Percentiles rank a stretch among this genome's conserved stretches.
Evolutionary conservation across 2,113 vertebrate species (phyloP).

Genomic region (Pygathrix nemaeus): DNA sequence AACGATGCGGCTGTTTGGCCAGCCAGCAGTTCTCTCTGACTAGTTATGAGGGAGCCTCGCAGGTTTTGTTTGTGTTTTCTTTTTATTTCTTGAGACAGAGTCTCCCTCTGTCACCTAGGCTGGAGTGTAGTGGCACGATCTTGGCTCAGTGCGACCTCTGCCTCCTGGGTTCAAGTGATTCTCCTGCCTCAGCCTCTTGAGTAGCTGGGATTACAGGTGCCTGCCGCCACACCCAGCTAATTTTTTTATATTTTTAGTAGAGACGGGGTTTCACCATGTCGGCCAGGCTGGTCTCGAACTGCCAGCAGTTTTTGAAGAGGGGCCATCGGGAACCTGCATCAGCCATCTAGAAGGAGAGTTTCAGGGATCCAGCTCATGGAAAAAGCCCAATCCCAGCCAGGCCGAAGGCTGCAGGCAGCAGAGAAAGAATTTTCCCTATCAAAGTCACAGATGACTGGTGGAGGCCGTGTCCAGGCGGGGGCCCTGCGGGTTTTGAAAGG

Average conservation of each 20-base stretch:
- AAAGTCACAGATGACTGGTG: neutral
- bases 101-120: no score
- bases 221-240: no score
- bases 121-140: no score
- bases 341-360: neutral
- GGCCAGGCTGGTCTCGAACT: no score
- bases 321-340: neutral
- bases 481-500: neutral
- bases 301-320: neutral
- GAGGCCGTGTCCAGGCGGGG: neutral
- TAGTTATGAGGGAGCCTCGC: neutral
- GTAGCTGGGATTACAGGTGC: no score
- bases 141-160: no score
- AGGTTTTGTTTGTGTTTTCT: no score
- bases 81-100: no score
- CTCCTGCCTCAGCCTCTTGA: no score
- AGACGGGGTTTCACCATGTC: no score
- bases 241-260: no score
- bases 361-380: neutral
- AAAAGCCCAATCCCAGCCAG: neutral
- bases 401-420: neutral
- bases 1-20: fast-evolving
- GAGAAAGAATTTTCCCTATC: neutral
- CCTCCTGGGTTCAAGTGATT: no score
- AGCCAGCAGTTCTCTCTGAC: fast-evolving